These are phyloP conservation scores for Catharus fuscescens DNA, from an alignment of 2,113 vertebrate species.

Conservation along the genomic window DNA sequence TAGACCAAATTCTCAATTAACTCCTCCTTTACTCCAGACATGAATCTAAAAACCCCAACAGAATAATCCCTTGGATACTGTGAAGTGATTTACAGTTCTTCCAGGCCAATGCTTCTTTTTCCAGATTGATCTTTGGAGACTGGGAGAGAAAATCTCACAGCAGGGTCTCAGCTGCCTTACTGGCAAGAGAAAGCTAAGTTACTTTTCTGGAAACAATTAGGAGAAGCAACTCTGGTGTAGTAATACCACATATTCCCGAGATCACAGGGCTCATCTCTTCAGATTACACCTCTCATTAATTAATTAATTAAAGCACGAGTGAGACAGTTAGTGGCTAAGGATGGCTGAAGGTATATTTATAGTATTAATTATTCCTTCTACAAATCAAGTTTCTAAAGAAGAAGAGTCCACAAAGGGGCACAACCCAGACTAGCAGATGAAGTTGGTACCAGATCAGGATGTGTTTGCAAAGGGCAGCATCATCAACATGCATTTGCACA, in stretches of 20 bases:
- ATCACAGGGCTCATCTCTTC: neutral
- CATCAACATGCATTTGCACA: neutral
- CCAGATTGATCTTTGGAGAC: slow-evolving; percentile 7
- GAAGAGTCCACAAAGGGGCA: neutral
- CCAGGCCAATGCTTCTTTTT: neutral
- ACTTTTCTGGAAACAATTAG: slow-evolving; percentile 49
- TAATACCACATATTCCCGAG: neutral
- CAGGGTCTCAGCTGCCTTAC: slow-evolving; percentile 14
- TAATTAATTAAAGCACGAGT: neutral
- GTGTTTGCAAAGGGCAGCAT: neutral
- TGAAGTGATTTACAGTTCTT: slow-evolving; percentile 1
- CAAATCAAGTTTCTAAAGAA: neutral
- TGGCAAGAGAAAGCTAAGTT: slow-evolving; percentile 9
- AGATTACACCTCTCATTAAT: neutral
- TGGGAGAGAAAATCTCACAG: slow-evolving; percentile 5
- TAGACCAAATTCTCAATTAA: neutral
- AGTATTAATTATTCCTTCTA: neutral
- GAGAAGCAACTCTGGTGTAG: neutral
- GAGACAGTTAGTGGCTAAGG: neutral
- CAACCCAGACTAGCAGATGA: neutral
- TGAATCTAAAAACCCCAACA: neutral
- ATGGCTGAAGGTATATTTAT: neutral
- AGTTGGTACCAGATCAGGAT: neutral
- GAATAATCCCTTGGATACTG: neutral
- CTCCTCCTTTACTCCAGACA: neutral